Conservation (phyloP, 2,113 vertebrate species). For the Dipodomys spectabilis region DNA sequence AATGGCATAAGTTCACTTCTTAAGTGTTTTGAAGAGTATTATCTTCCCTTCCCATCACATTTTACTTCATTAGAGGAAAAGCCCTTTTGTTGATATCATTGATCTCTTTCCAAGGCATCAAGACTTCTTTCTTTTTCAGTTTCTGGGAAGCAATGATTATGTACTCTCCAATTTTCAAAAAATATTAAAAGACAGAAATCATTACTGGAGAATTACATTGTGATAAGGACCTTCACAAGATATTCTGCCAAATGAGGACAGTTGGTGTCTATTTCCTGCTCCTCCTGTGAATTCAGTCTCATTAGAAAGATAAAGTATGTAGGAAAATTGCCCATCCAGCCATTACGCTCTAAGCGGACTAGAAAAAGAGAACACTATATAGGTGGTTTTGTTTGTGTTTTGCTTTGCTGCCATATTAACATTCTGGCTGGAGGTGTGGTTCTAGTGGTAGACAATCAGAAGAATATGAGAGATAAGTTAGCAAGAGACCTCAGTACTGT, state of each 20-base stretch:
- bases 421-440: too few relatives aligned
- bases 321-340: not conserved
- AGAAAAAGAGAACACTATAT: not conserved
- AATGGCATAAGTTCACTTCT: conserved; percentile 1
- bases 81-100: conserved; percentile 4
- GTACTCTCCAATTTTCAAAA: conserved; percentile 34
- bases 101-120: not conserved
- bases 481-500: too few relatives aligned
- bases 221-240: not conserved
- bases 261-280: too few relatives aligned
- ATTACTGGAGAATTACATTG: not conserved
- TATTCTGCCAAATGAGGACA: not conserved
- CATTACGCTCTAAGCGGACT: accelerated
- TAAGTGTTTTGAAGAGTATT: not conserved
- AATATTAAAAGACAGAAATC: conserved; percentile 55
- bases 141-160: conserved; percentile 36
- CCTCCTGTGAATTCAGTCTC: not conserved
- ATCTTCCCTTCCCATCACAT: conserved; percentile 35
- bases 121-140: not conserved
- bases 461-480: too few relatives aligned
- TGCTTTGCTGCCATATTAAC: too few relatives aligned
- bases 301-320: not conserved
- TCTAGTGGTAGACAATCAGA: too few relatives aligned
- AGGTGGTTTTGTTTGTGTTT: too few relatives aligned
- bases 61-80: conserved; percentile 25